A percentile compares a stretch with the other conserved stretches of the same genome.
Evolutionary conservation across 2,797 vertebrate genomes (phyloP).

Genomic region (Malurus splendens): DNA sequence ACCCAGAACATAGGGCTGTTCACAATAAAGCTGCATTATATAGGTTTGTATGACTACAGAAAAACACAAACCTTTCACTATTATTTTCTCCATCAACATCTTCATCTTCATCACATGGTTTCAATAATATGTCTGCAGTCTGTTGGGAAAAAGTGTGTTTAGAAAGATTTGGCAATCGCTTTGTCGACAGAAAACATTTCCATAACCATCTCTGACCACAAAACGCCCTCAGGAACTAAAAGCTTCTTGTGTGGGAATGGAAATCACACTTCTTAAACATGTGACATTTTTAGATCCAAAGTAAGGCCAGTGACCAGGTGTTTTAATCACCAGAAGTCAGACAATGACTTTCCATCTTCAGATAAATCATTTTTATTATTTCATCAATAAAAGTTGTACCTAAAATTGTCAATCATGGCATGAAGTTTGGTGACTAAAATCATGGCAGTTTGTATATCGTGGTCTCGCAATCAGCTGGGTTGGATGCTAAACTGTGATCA

Average conservation of each 20-base stretch:
- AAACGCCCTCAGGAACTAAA: neutral
- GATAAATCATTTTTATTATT: neutral
- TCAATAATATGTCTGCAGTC: conserved; percentile 71
- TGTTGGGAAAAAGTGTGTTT: conserved; percentile 32
- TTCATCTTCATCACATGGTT: conserved; percentile 79
- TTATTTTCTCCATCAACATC: conserved; percentile 80
- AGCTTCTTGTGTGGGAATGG: neutral
- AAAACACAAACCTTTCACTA: conserved; percentile 77
- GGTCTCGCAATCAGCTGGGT: neutral
- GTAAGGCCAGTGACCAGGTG: neutral
- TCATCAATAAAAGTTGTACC: neutral
- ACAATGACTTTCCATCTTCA: neutral
- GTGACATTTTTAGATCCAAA: neutral
- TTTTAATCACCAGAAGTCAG: neutral
- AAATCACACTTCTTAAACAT: neutral
- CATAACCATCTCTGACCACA: neutral
- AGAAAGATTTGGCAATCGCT: neutral
- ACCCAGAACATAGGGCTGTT: neutral
- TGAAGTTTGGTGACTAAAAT: neutral
- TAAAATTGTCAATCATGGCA: neutral
- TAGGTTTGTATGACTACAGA: neutral
- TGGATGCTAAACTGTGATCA: neutral
- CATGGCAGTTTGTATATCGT: neutral
- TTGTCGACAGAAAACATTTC: neutral
- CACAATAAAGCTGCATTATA: neutral